Evolutionary conservation across 2,113 vertebrate species (phyloP).

Genomic region (Epinephelus lanceolatus): DNA sequence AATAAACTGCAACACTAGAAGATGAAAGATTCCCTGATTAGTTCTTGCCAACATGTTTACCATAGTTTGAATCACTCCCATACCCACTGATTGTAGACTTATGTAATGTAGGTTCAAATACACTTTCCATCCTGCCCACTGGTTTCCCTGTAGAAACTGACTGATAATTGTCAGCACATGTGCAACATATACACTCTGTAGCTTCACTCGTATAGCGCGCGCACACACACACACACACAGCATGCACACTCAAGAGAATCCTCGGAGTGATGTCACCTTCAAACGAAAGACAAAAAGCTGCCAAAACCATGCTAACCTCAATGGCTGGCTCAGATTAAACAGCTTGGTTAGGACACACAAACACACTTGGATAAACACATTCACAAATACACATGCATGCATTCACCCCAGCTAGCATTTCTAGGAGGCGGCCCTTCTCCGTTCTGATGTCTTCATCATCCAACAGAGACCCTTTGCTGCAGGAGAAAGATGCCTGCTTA

Average conservation of each 20-base stretch:
- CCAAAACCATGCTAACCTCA: conserved; percentile 46
- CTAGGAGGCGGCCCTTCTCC: conserved; percentile 17
- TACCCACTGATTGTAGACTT: conserved; percentile 71
- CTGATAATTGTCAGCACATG: conserved; percentile 72
- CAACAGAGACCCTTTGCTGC: conserved; percentile 8
- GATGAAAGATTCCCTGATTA: conserved; percentile 77
- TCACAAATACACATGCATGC: conserved; percentile 26
- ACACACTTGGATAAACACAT: conserved; percentile 36
- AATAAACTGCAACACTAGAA: conserved; percentile 64
- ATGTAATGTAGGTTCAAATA: conserved; percentile 68
- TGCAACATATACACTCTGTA: conserved; percentile 40
- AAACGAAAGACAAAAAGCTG: conserved; percentile 52
- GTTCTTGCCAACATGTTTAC: conserved; percentile 73
- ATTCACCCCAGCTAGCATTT: conserved; percentile 12
- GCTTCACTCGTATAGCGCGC: conserved; percentile 18
- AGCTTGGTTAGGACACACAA: conserved; percentile 46
- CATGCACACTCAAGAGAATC: conserved; percentile 30
- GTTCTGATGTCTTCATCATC: conserved; percentile 59
- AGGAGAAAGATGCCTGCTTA: conserved; percentile 43
- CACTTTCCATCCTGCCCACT: conserved; percentile 62
- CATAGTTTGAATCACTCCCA: conserved; percentile 74
- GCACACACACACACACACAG: conserved; percentile 12
- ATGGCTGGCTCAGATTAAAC: conserved; percentile 53
- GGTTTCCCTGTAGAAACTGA: conserved; percentile 60
- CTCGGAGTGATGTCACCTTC: conserved; percentile 68